phyloP scores from a whole-genome alignment of 2,113 vertebrate genomes.

The Engystomops pustulosus region DNA sequence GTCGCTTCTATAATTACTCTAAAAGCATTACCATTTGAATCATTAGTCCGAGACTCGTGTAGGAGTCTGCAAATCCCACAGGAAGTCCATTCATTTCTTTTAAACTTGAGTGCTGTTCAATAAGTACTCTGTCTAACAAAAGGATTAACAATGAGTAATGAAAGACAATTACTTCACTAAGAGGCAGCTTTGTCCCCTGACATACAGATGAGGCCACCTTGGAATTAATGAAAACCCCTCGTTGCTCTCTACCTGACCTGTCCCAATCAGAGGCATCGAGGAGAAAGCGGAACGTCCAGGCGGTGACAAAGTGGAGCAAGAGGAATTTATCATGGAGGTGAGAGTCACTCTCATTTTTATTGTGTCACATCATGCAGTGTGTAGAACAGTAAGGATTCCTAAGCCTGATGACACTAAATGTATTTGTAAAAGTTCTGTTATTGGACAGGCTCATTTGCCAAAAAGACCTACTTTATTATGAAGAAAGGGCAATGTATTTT shows the following conservation, averaged over 20 bases:
- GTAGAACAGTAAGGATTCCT: neutral
- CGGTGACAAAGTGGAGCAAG: constrained; percentile 88
- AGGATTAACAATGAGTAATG: constrained; percentile 15
- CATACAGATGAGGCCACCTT: constrained; percentile 86
- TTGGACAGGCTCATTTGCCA: too few species aligned
- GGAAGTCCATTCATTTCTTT: constrained; percentile 19
- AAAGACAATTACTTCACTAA: constrained; percentile 25
- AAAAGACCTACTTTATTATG: too few species aligned
- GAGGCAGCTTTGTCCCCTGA: constrained; percentile 11
- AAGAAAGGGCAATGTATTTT: too few species aligned
- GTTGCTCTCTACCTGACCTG: constrained; percentile 92
- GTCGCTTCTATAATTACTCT: neutral
- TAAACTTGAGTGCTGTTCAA: constrained; percentile 26
- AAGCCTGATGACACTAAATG: neutral
- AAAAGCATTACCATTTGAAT: neutral
- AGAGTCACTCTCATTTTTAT: neutral
- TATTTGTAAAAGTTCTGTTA: too few species aligned
- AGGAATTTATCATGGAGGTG: constrained; percentile 97
- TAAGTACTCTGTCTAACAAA: constrained; percentile 28
- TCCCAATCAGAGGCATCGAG: constrained; percentile 62
- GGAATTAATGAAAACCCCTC: constrained; percentile 91
- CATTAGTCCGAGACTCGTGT: neutral
- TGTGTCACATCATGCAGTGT: neutral
- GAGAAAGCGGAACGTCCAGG: constrained; percentile 71
- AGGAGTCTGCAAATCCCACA: neutral